phyloP scores from a whole-genome alignment of 1,140 invertebrate species.

The Ceratina calcarata region DNA sequence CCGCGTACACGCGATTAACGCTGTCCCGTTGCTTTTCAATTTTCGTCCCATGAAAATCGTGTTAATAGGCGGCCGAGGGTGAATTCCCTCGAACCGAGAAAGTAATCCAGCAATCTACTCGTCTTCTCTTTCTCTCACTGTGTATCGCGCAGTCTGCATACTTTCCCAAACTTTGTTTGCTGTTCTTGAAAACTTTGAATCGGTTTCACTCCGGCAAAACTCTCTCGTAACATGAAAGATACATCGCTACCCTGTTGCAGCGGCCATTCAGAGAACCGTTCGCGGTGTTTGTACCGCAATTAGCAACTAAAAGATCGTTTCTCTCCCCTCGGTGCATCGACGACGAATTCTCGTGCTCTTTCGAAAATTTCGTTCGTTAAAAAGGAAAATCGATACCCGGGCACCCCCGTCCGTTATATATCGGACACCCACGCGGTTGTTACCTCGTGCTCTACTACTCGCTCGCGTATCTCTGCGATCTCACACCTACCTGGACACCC shows the following conservation, averaged over 20 bases:
- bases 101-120: slow-evolving; percentile 3
- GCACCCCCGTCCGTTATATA: not conserved
- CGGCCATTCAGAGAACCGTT: not conserved
- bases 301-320: not conserved
- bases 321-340: not conserved
- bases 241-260: slow-evolving; percentile 33
- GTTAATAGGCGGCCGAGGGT: slow-evolving; percentile 11
- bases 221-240: slow-evolving; percentile 25
- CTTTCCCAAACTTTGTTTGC: slow-evolving; percentile 45
- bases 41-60: slow-evolving; percentile 29
- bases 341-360: slow-evolving; percentile 32
- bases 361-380: slow-evolving; percentile 59
- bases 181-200: slow-evolving; percentile 50
- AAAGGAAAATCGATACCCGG: slow-evolving; percentile 58
- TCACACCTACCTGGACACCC: slow-evolving; percentile 47
- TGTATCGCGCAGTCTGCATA: slow-evolving; percentile 38
- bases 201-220: slow-evolving; percentile 29
- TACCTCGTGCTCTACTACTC: slow-evolving; percentile 34
- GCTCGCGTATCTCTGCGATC: slow-evolving; percentile 35
- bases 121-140: not conserved
- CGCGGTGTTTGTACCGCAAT: not conserved
- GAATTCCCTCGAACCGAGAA: slow-evolving; percentile 24
- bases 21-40: slow-evolving; percentile 10
- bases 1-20: slow-evolving; percentile 13
- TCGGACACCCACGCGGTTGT: slow-evolving; percentile 35